Base-by-base conservation (phyloP, 92 coral and sea anemone species). In the Pocillopora grandis region DNA sequence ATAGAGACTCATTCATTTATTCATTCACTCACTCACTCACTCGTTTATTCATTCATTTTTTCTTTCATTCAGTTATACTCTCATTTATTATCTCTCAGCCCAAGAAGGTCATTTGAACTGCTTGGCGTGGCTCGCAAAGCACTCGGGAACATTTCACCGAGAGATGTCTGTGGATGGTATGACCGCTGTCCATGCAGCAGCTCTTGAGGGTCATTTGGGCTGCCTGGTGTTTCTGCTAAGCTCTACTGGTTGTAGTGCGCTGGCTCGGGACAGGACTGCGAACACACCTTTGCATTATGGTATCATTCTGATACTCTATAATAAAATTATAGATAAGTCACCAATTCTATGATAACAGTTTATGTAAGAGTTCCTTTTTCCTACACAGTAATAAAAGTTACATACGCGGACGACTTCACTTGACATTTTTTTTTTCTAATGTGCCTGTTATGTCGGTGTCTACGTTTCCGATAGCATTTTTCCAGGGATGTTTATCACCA, bases 151-250 rank as follows among this genome's bases (percentile, higher is more conserved):
- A 18, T 92, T 82, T 13, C 89, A 84, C 58, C 78, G 80, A 59
- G 92, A 94, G 61, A 80, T 88, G 48, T 90, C 98, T 42, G 76
- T 87, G 17, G 95, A 92, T 91, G 95, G 98, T 60, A 94, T 85
- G 98, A 94, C 98, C 88, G 93, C 98, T 94, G 92, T 79, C 57
- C 98, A 94, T 66, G 92, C 92, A 49, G 88, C 98, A 78, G 92
- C 98, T 75, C 92, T 92, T 76, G 95, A 92, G 83, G 98, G 98
- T 12, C 93, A 91, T 79, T 76, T 94, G 55, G 93, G 90, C 18
- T 94, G 98, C 71, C 82, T 94, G 64, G 88, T 75, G 55, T 94
- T 92, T 73, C 86, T 94, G 31, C 66, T 94, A 16, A 86, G 83
- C 66, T 87, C 93, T 20, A 89, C 86, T 62, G 98, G 92, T 62